Evolutionary conservation across 2,113 vertebrate species (phyloP), one percentile per base, ranked within the genome.

Genomic region (Puffinus mauretanicus): DNA sequence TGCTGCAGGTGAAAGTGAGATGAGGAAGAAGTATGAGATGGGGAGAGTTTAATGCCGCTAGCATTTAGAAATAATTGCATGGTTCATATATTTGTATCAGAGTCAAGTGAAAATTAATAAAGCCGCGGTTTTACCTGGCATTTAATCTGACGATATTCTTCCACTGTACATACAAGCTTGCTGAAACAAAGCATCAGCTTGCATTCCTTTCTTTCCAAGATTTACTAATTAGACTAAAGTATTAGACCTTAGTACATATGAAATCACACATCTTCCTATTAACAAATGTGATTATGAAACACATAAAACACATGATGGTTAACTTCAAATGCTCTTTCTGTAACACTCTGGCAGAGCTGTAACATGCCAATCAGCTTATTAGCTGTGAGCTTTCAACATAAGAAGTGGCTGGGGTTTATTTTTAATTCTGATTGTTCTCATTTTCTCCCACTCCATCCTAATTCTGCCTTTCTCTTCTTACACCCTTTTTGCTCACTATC

Each of bases 81-180:
- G 46, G 70, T 90, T 93, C 82, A 52, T 54, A 21, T 54, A 61
- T 94, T 90, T 80, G 6, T 86, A 80, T 91, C 79, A 92, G 58
- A 72, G 62, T 92, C 75, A 97, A 91, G 54, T 52, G 94, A 94
- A 93, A 93, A 76, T 75, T 89, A 80, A 94, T 85, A 94, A 95
- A 88, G 57, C 62, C 27, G 52, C 7, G 10, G 9, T 72, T 86
- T 88, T 95, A 52, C 78, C 81, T 94, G 81, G 52, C 55, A 79
- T 96, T 95, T 94, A 87, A 87, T 94, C 78, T 87, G 47, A 70
- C 2, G 2, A 58, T 27, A 27, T 46, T 84, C 70, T 72, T 94
- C 38, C 27, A 36, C 10, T 42, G 12, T 27, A 73, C 6, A 10
- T 61, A 94, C 47, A 71, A 88, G 40, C 11, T 81, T 80, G 36